phyloP scores from a whole-genome alignment of 2,888 invertebrate genomes.

The Glyphotaelius pellucidus region DNA sequence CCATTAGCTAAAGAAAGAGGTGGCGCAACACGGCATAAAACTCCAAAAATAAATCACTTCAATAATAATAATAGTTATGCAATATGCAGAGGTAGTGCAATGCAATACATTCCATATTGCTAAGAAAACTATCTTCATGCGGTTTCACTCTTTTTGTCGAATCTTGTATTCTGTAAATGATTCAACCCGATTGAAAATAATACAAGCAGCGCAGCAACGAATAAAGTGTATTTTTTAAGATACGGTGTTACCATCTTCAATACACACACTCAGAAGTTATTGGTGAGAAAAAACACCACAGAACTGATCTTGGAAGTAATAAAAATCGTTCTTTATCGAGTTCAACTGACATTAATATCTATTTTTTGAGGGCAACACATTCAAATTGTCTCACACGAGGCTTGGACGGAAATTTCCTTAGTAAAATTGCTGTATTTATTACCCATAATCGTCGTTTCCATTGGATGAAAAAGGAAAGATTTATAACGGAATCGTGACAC shows the following conservation, averaged over 20 bases:
- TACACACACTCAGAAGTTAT: not conserved
- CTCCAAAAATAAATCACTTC: too few species aligned
- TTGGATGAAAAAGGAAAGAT: conserved; percentile 6
- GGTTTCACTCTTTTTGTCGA: not conserved
- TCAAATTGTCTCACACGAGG: conserved; percentile 31
- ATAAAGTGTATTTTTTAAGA: not conserved
- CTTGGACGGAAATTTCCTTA: conserved; percentile 13
- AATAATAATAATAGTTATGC: too few species aligned
- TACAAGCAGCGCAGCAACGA: not conserved
- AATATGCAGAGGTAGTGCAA: too few species aligned
- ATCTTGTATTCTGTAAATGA: not conserved
- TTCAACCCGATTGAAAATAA: not conserved
- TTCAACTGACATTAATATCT: not conserved
- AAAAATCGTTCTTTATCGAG: not conserved
- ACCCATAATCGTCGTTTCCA: conserved; percentile 36
- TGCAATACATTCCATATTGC: too few species aligned
- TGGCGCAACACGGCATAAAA: too few species aligned
- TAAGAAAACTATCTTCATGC: too few species aligned
- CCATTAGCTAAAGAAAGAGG: too few species aligned
- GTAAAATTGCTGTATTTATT: conserved; percentile 15
- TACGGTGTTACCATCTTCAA: not conserved
- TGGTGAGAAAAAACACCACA: not conserved
- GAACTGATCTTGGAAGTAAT: not conserved
- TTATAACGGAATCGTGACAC: conserved; percentile 9
- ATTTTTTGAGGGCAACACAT: conserved; percentile 5